Conservation (phyloP, 2,888 invertebrate genomes). For the Epinotia nisella region DNA sequence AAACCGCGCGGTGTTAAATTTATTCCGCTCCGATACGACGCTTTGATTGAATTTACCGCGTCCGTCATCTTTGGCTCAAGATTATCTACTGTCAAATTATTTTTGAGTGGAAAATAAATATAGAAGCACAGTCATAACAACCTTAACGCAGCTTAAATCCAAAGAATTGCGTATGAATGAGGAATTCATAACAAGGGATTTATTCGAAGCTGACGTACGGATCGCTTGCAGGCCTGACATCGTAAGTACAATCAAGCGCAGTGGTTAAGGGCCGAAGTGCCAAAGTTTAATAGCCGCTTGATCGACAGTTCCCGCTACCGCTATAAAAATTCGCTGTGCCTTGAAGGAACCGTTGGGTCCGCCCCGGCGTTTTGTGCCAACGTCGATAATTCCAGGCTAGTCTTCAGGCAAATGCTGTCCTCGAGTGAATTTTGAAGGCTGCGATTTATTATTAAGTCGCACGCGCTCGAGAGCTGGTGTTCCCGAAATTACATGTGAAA, state of each 20-base stretch:
- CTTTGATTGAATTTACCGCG: constrained; percentile 47
- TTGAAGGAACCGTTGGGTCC: constrained; percentile 72
- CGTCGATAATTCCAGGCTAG: constrained; percentile 79
- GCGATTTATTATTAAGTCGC: constrained; percentile 83
- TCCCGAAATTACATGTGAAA: constrained; percentile 79
- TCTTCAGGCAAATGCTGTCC: constrained; percentile 67
- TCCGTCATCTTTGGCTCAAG: constrained; percentile 42
- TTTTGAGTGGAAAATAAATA: constrained; percentile 39
- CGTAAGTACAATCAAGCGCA: constrained; percentile 51
- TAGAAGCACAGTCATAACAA: constrained; percentile 39
- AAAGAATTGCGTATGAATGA: constrained; percentile 35
- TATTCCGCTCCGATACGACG: constrained; percentile 47
- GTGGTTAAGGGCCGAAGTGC: constrained; percentile 56
- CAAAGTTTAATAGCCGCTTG: constrained; percentile 69
- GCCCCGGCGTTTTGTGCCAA: constrained; percentile 72
- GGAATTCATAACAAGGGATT: constrained; percentile 50
- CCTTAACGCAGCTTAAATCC: constrained; percentile 21
- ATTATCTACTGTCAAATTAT: constrained; percentile 45
- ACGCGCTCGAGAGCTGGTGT: constrained; percentile 71
- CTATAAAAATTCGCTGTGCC: constrained; percentile 70
- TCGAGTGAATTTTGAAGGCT: constrained; percentile 69
- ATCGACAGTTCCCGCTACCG: constrained; percentile 70
- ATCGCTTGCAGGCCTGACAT: constrained; percentile 32
- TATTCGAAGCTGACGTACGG: constrained; percentile 50
- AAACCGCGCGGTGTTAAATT: constrained; percentile 47